Evolutionary conservation across 2,888 invertebrate genomes (phyloP), one percentile per base, ranked within the genome.

Genomic region (Coelopa pilipes): DNA sequence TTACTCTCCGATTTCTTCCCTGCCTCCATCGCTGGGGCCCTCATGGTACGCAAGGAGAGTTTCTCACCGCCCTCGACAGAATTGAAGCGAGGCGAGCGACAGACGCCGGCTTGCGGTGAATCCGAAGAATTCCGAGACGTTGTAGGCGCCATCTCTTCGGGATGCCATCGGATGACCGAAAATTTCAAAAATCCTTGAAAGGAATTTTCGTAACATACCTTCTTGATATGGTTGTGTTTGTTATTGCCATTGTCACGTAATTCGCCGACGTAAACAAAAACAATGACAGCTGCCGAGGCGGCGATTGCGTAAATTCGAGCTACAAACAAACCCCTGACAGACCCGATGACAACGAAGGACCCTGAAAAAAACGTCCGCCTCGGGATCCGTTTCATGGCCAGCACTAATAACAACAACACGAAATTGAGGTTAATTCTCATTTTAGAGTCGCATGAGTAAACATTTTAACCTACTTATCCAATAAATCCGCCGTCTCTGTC

Each of bases 401-500:
- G 13, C 24, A 21, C n/a, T 2, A 46, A 65, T 45, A 62, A 45
- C 45, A 62, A 67, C 46, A 49, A 60, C 5, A 24, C 15, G 55
- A 49, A 63, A 79, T 76, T 79, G 76, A 78, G 79, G 79, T 79
- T 79, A 78, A 78, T 78, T 78, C 72, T 77, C 76, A 78, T 79
- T 77, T 75, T 62, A 67, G 75, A 74, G 74, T 73, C 75, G 77
- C 78, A 75, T 76, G 78, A 79, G 79, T 79, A 77, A 79, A 76
- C 79, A 76, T 79, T 79, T 79, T 79, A 79, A 78, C 79, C 79
- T 75, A 79, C 77, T 79, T 79, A 78, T 73, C 59, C 65, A 66
- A 34, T 34, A 34, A 34, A 34, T 7, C 34, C 34, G 4, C 34
- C n/a, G n/a, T n/a, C n/a, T n/a, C n/a, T n/a, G n/a, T n/a, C n/a